Evolutionary conservation across 2,113 vertebrate species (phyloP), one percentile per base, ranked within the genome.

Genomic region (Crotalus horridus): DNA sequence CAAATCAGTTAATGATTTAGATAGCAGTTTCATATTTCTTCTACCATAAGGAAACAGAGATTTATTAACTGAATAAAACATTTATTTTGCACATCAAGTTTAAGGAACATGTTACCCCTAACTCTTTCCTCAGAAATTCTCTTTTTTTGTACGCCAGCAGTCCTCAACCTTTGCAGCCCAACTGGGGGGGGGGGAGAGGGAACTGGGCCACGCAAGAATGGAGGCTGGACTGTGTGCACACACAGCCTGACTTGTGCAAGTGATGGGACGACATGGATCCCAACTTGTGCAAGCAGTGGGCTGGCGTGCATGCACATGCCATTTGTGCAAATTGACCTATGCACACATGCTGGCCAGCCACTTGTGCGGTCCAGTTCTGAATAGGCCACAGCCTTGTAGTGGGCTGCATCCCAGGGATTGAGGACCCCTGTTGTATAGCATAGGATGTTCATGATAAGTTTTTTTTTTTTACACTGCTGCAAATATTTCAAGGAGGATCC

Each of bases 271-370:
- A 26, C 0, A 1, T 1, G 12, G 11, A 6, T 4, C 61, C n/a
- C 29, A 1, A n/a, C 12, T n/a, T 13, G 29, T n/a, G 11, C 1
- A 4, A 64, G 4, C 26, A n/a, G 12, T 12, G 11, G 61, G 61
- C 26, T n/a, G 29, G 61, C 4, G 0, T 0, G 0, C 11, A 64
- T 64, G 26, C 3, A 4, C 4, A 0, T 69, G 64, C 64, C 1
- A 1, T 13, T 64, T 3, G 0, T 11, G 4, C 61, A 64, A 29
- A 29, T 13, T 23, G 56, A 58, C 1, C 6, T n/a, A 2, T 15
- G 64, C 29, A 69, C 2, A 5, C 12, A 58, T 8, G 29, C 12
- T 2, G 4, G 64, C 29, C 64, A 58, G 21, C 58, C 21, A 59
- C 58, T 59, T 23, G 23, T 1, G 21, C 0, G 21, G 58, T 7